These are phyloP conservation scores for Sorex maritimensis DNA, from an alignment of 2,797 vertebrate species.

Conservation along the genomic window DNA sequence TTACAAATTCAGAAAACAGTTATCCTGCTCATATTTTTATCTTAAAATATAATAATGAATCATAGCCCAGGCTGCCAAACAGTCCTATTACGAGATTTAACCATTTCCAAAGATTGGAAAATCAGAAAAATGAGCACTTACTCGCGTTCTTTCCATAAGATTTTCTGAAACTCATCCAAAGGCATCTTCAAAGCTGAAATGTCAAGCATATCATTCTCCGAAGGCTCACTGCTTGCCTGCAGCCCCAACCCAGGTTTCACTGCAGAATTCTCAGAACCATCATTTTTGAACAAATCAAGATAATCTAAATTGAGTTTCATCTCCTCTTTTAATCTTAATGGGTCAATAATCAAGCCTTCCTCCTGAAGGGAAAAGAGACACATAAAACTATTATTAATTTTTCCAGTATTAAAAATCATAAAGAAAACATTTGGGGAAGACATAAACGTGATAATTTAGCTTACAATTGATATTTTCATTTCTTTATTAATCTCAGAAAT, in stretches of 20 bases:
- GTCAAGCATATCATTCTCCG: slow-evolving; percentile 72
- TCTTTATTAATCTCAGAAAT: neutral
- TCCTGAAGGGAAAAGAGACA: slow-evolving; percentile 80
- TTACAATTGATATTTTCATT: neutral
- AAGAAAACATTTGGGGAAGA: neutral
- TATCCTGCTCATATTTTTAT: neutral
- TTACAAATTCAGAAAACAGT: slow-evolving; percentile 35
- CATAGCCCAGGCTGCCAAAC: neutral
- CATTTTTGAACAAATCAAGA: slow-evolving; percentile 41
- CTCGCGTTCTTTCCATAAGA: slow-evolving; percentile 89
- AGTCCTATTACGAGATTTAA: neutral
- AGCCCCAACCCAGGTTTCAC: slow-evolving; percentile 44
- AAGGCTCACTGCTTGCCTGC: slow-evolving; percentile 20
- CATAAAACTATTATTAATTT: neutral
- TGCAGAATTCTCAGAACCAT: neutral
- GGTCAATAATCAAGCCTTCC: slow-evolving; percentile 37
- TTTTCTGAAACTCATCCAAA: slow-evolving; percentile 86
- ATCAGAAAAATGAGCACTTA: slow-evolving; percentile 82
- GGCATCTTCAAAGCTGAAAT: slow-evolving; percentile 79
- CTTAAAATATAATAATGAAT: neutral
- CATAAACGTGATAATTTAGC: neutral
- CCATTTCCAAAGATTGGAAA: slow-evolving; percentile 5
- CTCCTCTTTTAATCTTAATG: slow-evolving; percentile 73
- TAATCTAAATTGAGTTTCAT: slow-evolving; percentile 53
- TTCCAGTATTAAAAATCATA: neutral